These are phyloP conservation scores for Siderastrea radians DNA, from an alignment of 92 coral and sea anemone genomes.

Conservation along the genomic window DNA sequence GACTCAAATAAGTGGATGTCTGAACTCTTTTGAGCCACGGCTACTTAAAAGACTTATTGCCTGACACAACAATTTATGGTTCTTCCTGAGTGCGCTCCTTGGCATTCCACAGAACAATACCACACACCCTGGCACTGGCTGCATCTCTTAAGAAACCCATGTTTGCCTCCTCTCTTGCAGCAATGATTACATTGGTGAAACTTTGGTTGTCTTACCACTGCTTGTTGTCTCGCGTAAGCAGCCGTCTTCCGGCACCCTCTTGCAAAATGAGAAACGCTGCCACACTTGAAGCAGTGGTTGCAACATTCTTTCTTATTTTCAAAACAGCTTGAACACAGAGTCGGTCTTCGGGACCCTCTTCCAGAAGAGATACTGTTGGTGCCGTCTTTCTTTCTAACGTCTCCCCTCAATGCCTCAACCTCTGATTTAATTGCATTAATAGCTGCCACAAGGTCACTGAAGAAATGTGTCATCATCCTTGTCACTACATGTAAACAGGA, in stretches of 20 bases:
- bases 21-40: conserved; percentile 7
- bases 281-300: too few species aligned
- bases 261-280: conserved; percentile 30
- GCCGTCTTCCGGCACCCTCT: conserved; percentile 57
- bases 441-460: background rate
- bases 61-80: conserved; percentile 68
- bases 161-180: too few species aligned
- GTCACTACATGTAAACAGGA: background rate
- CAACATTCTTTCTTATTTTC: conserved; percentile 35
- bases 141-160: too few species aligned
- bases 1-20: conserved; percentile 62
- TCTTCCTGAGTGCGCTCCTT: conserved; percentile 70
- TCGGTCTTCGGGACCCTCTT: conserved; percentile 33
- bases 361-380: too few species aligned
- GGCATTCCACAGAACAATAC: background rate
- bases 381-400: too few species aligned
- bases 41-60: conserved; percentile 51
- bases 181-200: conserved; percentile 62
- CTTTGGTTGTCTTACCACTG: conserved; percentile 25
- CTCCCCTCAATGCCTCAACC: too few species aligned
- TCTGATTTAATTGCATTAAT: too few species aligned
- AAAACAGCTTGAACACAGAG: conserved; percentile 36
- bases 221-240: conserved; percentile 73
- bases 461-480: conserved; percentile 38
- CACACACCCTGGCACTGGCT: too few species aligned